Percentiles rank a stretch among this genome's conserved stretches.
Conservation (phyloP, 2,113 vertebrate species). For the Recurvirostra avosetta region DNA sequence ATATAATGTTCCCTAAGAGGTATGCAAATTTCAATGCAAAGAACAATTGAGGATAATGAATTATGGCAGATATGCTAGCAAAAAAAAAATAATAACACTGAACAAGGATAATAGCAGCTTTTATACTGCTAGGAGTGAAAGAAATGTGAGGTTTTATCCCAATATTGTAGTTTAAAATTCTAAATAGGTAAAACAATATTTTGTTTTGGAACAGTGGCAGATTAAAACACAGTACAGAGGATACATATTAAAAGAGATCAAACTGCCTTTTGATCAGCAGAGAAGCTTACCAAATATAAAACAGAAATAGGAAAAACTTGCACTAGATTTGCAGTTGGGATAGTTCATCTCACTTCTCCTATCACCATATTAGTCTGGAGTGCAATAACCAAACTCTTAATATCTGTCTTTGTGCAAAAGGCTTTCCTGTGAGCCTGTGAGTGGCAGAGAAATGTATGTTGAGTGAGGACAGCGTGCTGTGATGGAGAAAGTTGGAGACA, state of each 20-base stretch:
- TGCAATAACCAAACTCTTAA: neutral
- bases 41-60: neutral
- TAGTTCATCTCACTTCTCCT: neutral
- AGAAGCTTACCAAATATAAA: neutral
- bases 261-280: neutral
- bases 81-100: neutral
- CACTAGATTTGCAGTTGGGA: neutral
- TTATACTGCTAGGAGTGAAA: neutral
- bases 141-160: neutral
- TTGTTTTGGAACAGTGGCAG: neutral
- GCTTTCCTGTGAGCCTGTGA: neutral
- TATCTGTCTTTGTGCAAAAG: rapidly evolving
- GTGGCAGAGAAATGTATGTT: neutral
- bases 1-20: neutral
- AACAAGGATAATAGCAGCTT: neutral
- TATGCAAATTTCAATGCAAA: neutral
- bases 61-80: neutral
- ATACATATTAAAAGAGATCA: neutral
- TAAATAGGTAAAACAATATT: neutral
- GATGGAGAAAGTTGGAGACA: neutral
- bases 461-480: neutral
- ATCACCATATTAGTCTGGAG: neutral
- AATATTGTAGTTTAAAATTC: neutral
- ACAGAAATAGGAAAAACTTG: neutral
- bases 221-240: neutral